A percentile compares a stretch with the other conserved stretches of the same genome.
phyloP scores from a whole-genome alignment of 2,113 vertebrate genomes.

The Halichoerus grypus region DNA sequence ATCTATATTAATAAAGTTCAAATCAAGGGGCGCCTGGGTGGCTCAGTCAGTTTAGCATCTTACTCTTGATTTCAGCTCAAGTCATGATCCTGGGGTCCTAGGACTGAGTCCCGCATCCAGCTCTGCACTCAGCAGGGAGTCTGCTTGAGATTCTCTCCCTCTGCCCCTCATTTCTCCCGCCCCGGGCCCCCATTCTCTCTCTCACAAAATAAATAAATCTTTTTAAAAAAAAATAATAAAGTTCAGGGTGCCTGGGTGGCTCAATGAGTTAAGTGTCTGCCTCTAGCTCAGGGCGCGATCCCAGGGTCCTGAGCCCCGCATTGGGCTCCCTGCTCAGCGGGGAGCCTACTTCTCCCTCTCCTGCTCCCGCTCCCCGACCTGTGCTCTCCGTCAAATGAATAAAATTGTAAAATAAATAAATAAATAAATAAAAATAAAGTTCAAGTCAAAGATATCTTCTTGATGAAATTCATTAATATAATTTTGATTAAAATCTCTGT shows the following conservation, averaged over 20 bases:
- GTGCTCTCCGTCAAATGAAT: neutral
- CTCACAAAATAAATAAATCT: neutral
- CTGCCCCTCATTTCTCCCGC: neutral
- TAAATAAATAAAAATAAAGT: neutral
- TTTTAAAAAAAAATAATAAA: no score
- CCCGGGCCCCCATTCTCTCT: neutral
- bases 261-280: no score
- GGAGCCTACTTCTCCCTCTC: no score
- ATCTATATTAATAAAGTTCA: constrained; percentile 4
- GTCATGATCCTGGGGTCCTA: neutral
- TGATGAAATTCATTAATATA: neutral
- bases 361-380: no score
- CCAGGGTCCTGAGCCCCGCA: no score
- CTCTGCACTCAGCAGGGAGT: neutral
- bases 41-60: neutral
- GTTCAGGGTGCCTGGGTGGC: no score
- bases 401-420: neutral
- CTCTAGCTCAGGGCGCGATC: no score
- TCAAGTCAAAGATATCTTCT: constrained; percentile 47
- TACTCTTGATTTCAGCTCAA: neutral
- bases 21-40: neutral
- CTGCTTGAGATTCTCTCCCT: neutral
- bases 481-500: neutral
- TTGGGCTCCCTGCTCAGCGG: no score
- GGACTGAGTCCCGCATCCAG: neutral